phyloP scores from a whole-genome alignment of 2,888 invertebrate species.

The Ashinkailepas kermadecensis region DNA sequence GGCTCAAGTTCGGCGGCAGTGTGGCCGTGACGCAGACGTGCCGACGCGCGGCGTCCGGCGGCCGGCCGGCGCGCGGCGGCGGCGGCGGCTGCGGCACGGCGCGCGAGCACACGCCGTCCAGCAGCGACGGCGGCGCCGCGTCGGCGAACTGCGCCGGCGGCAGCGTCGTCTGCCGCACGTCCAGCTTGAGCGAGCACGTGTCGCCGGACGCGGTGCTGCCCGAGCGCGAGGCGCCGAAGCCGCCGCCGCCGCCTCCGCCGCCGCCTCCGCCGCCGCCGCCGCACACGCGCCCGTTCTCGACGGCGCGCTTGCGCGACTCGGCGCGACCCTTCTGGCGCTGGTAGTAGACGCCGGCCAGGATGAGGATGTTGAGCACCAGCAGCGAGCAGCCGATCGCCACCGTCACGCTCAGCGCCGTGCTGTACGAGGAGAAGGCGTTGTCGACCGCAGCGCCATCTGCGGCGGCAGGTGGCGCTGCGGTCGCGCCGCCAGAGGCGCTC shows the following conservation, averaged over 20 bases:
- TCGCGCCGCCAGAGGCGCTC: background rate
- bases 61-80: background rate
- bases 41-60: background rate
- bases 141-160: conserved; percentile 79
- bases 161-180: conserved; percentile 52
- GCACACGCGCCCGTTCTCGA: conserved; percentile 32
- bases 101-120: conserved; percentile 26
- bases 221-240: conserved; percentile 31
- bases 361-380: conserved; percentile 80
- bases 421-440: conserved; percentile 52
- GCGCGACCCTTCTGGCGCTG: conserved; percentile 37
- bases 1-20: background rate
- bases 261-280: conserved; percentile 33
- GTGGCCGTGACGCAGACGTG: background rate
- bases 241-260: conserved; percentile 29
- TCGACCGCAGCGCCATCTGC: background rate
- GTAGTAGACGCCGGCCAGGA: conserved; percentile 81
- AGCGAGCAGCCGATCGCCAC: conserved; percentile 91
- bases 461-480: background rate
- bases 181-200: background rate
- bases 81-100: background rate
- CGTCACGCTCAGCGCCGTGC: conserved; percentile 84
- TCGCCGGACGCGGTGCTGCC: conserved; percentile 28
- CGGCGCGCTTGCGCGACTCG: conserved; percentile 32
- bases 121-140: conserved; percentile 48